A percentile compares a stretch with the other conserved stretches of the same genome.
Evolutionary conservation across 1,140 invertebrate species (phyloP).

Genomic region (Paraescarpia echinospica): DNA sequence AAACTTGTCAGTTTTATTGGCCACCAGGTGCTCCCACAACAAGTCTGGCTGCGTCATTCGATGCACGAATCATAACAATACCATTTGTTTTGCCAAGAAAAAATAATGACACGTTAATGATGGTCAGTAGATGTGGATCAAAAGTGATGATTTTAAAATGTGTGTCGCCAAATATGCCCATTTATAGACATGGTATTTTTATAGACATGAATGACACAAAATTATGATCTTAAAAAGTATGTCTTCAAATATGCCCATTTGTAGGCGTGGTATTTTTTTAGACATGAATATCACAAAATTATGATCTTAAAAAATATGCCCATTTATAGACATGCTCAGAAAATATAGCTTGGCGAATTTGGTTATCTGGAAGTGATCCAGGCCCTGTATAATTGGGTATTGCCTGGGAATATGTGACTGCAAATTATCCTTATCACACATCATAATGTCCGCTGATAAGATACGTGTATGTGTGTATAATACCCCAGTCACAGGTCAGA

Average conservation of each 20-base stretch:
- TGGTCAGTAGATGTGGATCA: background rate
- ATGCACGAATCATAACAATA: background rate
- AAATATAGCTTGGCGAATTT: no score
- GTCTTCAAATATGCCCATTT: background rate
- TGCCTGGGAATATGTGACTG: background rate
- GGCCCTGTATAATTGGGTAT: background rate
- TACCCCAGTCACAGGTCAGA: background rate
- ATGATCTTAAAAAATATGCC: no score
- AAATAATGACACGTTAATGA: background rate
- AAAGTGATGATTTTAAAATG: background rate
- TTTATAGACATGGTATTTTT: background rate
- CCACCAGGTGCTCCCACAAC: background rate
- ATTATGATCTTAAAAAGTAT: background rate
- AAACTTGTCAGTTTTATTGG: constrained; percentile 1
- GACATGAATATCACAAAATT: no score
- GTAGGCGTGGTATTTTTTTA: no score
- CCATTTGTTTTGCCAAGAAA: background rate
- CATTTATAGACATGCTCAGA: no score
- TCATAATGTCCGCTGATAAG: background rate
- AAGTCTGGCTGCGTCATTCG: background rate
- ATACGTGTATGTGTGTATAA: background rate
- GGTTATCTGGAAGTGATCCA: background rate
- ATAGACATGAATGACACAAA: background rate
- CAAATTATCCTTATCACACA: background rate
- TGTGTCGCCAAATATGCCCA: background rate